These are phyloP conservation scores for Drosophila ficusphila DNA, from an alignment of 1,140 invertebrate genomes.

Conservation along the genomic window DNA sequence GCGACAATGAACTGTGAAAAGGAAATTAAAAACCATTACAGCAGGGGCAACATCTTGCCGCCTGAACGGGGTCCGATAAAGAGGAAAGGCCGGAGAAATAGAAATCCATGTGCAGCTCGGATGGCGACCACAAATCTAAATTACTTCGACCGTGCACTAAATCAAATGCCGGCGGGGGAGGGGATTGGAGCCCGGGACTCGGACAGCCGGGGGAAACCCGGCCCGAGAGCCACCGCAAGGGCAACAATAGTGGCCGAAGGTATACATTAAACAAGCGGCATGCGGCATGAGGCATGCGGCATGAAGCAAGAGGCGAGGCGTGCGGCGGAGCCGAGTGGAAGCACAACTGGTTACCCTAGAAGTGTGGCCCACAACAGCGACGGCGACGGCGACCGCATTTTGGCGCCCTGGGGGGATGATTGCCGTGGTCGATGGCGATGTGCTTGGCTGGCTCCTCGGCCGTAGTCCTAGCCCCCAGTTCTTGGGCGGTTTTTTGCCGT, in stretches of 20 bases:
- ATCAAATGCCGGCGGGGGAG: conserved; percentile 50
- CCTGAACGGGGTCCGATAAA: conserved; percentile 6
- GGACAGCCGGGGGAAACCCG: conserved; percentile 64
- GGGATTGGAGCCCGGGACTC: background rate
- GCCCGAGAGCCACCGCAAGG: conserved; percentile 66
- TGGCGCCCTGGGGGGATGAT: conserved; percentile 76
- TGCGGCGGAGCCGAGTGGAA: conserved; percentile 64
- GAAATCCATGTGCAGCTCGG: conserved; percentile 33
- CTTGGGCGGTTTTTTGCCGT: conserved; percentile 17
- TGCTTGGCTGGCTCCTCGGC: conserved; percentile 33
- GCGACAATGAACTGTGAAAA: conserved; percentile 40
- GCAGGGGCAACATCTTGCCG: conserved; percentile 24
- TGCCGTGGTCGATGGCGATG: conserved; percentile 47
- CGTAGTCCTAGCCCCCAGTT: conserved; percentile 16
- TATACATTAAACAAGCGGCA: conserved; percentile 70
- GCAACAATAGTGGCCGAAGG: conserved; percentile 58
- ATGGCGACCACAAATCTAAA: conserved; percentile 79
- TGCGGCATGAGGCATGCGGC: conserved; percentile 43
- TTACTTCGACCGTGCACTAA: conserved; percentile 71
- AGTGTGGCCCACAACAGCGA: conserved; percentile 63
- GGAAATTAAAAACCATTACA: conserved; percentile 74
- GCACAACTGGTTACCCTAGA: conserved; percentile 74
- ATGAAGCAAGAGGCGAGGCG: conserved; percentile 52
- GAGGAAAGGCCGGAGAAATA: conserved; percentile 20
- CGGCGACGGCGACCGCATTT: conserved; percentile 62